These are phyloP conservation scores for Rhamphomyia laevipes DNA, from an alignment of 2,888 invertebrate genomes.

Conservation along the genomic window DNA sequence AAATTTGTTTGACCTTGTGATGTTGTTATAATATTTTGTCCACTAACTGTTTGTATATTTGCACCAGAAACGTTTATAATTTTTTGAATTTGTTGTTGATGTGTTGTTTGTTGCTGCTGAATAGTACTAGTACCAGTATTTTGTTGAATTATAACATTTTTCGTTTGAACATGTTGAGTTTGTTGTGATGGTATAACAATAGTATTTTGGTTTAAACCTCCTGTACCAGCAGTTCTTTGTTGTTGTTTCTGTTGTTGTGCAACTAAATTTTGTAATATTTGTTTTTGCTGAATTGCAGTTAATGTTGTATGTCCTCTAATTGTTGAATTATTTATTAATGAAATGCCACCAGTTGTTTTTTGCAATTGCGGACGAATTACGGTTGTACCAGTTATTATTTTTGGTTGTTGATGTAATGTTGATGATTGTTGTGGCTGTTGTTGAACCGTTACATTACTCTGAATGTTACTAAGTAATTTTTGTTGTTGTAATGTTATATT, in stretches of 20 bases:
- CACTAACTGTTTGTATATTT: neutral
- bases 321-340: slow-evolving; percentile 17
- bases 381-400: slow-evolving; percentile 3
- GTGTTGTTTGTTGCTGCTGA: slow-evolving; percentile 1
- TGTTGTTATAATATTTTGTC: slow-evolving; percentile 6
- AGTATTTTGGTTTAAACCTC: slow-evolving; percentile 6
- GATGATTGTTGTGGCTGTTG: neutral
- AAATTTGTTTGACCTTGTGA: slow-evolving; percentile 9
- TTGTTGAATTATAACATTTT: slow-evolving; percentile 20
- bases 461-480: slow-evolving; percentile 6
- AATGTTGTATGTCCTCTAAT: slow-evolving; percentile 18
- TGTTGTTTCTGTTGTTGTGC: slow-evolving; percentile 18
- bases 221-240: slow-evolving; percentile 10
- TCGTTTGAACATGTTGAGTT: slow-evolving; percentile 13
- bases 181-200: slow-evolving; percentile 11
- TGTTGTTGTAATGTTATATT: slow-evolving; percentile 13
- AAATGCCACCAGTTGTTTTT: slow-evolving; percentile 17
- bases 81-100: slow-evolving; percentile 21
- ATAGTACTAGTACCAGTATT: slow-evolving; percentile 3
- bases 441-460: neutral
- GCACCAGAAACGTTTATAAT: slow-evolving; percentile 13
- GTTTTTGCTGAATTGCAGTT: slow-evolving; percentile 32
- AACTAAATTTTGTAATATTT: slow-evolving; percentile 23
- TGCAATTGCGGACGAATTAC: slow-evolving; percentile 17
- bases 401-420: slow-evolving; percentile 5